Base-by-base conservation (phyloP, 2,888 invertebrate species). In the Elysia crispata region DNA sequence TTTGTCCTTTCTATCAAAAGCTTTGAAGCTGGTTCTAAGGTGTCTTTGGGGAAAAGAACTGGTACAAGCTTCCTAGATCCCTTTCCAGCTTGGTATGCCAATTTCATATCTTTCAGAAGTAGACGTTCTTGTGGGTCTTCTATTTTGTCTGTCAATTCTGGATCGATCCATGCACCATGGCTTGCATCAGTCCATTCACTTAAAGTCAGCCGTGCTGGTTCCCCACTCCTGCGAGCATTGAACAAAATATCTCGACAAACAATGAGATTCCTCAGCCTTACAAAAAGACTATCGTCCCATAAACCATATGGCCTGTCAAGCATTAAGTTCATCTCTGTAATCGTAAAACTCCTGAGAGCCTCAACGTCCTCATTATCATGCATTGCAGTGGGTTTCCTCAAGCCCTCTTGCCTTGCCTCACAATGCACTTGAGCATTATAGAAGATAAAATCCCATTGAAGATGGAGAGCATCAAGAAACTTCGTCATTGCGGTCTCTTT, bases 361-460 rank as follows among this genome's bases (percentile, higher is more conserved):
- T 60, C 60, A 23, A 60, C 25, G 25, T 60, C 60, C n/a, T 60
- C 25, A 23, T 60, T n/a, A 60, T 60, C 60, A 23, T 3, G 60
- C 60, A 60, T 60, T 23, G 25, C 60, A n/a, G 60, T 8, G 3
- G 60, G 60, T 60, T 60, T 60, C 15, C 60, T 23, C 15, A 60
- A 25, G 25, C 25, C 60, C n/a, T 60, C 60, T 60, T 15, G n/a
- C 25, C 25, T 60, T 23, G 60, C 60, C 25, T 60, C 60, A 60
- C 60, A 60, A 8, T 60, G 23, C 25, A 60, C 60, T 60, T 60
- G 60, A 15, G 60, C 60, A 60, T 60, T 60, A 60, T 60, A 60
- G 15, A 60, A 60, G 60, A 60, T 60, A 23, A 60, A 60, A 25
- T 60, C 60, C 60, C 60, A 60, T 60, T 60, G 60, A n/a, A 60